phyloP scores from a whole-genome alignment of 2,113 vertebrate genomes.

The Erpornis zantholeuca region DNA sequence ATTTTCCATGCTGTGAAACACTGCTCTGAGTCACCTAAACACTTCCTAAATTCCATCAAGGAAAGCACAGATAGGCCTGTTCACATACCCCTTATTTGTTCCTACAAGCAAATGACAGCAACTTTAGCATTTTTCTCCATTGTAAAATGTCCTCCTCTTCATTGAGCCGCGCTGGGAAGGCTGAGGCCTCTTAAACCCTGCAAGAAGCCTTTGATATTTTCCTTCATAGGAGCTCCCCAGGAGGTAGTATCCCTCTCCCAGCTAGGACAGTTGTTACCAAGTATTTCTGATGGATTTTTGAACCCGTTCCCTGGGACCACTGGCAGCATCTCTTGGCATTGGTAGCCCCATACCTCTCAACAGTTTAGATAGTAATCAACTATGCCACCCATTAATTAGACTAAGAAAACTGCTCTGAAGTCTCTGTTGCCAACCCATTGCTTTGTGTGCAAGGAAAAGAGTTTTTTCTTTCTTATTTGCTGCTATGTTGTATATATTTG shows the following conservation, averaged over 20 bases:
- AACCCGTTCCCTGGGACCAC: neutral
- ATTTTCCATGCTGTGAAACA: neutral
- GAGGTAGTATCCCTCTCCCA: neutral
- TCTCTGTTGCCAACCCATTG: neutral
- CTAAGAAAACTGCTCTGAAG: neutral
- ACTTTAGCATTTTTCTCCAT: neutral
- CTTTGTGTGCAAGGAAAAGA: neutral
- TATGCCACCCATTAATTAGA: too few relatives aligned
- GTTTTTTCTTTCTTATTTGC: neutral
- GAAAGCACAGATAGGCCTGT: neutral
- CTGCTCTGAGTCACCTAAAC: neutral
- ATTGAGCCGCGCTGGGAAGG: neutral
- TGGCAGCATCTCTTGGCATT: neutral
- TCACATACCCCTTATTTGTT: neutral
- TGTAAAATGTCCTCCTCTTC: neutral
- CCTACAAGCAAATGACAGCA: neutral
- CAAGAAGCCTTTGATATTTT: neutral
- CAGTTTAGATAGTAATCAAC: rapidly evolving
- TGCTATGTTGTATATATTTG: neutral
- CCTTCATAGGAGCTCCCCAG: neutral
- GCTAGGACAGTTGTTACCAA: neutral
- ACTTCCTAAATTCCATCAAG: neutral
- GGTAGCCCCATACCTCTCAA: neutral
- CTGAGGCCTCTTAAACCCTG: neutral
- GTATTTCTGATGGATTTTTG: neutral